Base-by-base conservation (phyloP, 2,797 vertebrate species). In the Xerus rutilus region DNA sequence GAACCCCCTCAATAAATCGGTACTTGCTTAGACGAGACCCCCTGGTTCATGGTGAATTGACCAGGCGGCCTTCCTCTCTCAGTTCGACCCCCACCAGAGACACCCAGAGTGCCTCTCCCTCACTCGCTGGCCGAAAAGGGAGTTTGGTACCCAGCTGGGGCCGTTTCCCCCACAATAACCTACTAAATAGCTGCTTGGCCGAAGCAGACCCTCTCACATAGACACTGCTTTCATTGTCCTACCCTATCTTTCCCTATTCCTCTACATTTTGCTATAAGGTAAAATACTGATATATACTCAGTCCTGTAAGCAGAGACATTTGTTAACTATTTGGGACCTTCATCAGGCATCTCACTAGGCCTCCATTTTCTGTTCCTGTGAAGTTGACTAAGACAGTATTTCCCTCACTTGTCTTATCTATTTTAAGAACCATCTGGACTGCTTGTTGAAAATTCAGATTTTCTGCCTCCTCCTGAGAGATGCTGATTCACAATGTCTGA, bases 401-500 rank as follows among this genome's bases (percentile, higher is more conserved):
- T 73, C 25, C 15, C n/a, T 76, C 39, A 79, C 30, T 84, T 93
- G 54, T 47, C 85, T 43, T 21, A 39, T 25, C 45, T 17, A n/a
- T 43, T 47, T 52, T 69, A 79, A 90, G 32, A 90, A 81, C n/a
- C 77, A 35, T 35, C 28, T 70, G 69, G 39, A 52, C 30, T 67
- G 57, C 78, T 82, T 85, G 18, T 89, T 62, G 35, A 70, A 85
- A 76, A 92, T 89, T 94, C 45, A 77, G 43, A 32, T 76, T 92
- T 49, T 94, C 45, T 64, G 10, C 81, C 43, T 57, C 47, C 11
- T 96, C 30, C 39, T 39, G 35, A 69, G 59, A 81, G 9, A 62
- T 81, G 43, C n/a, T 35, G 11, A 35, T 81, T 89, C 47, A 49
- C 78, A 25, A 43, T 12, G 64, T 73, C 65, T 89, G 21, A 92